Percentiles rank a stretch among this genome's conserved stretches.
phyloP scores from a whole-genome alignment of 2,113 vertebrate species.

The Tapirus terrestris region DNA sequence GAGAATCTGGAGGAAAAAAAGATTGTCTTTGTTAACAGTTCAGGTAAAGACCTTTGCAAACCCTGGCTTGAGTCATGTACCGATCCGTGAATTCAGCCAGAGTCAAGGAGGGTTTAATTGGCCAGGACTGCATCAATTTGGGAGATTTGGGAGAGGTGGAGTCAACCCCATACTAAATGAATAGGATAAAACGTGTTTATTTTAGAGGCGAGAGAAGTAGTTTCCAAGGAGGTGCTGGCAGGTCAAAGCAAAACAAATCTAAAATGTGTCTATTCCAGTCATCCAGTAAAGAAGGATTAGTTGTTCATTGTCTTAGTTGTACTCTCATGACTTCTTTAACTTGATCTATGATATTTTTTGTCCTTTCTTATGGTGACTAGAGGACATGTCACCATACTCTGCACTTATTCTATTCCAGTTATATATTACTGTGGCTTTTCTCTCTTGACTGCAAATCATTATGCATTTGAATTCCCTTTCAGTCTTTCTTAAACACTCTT shows the following conservation, averaged over 20 bases:
- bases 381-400: background rate
- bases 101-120: accelerated
- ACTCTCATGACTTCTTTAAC: background rate
- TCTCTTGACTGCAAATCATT: background rate
- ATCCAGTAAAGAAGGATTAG: background rate
- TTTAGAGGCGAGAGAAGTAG: background rate
- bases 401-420: background rate
- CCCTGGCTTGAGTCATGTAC: background rate
- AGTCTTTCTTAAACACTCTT: background rate
- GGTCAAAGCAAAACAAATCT: background rate
- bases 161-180: background rate
- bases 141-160: background rate
- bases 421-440: background rate
- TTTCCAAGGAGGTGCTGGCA: background rate
- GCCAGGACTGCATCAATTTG: background rate
- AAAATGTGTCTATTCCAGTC: background rate
- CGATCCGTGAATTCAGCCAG: background rate
- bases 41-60: background rate
- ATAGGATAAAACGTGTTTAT: background rate
- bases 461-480: background rate
- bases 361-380: background rate
- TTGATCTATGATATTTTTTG: background rate
- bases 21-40: background rate
- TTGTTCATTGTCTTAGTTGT: background rate
- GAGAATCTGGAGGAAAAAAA: background rate